Percentiles rank a stretch among this genome's conserved stretches.
phyloP scores from a whole-genome alignment of 2,888 invertebrate genomes.

The Drosophila melanosoma region DNA sequence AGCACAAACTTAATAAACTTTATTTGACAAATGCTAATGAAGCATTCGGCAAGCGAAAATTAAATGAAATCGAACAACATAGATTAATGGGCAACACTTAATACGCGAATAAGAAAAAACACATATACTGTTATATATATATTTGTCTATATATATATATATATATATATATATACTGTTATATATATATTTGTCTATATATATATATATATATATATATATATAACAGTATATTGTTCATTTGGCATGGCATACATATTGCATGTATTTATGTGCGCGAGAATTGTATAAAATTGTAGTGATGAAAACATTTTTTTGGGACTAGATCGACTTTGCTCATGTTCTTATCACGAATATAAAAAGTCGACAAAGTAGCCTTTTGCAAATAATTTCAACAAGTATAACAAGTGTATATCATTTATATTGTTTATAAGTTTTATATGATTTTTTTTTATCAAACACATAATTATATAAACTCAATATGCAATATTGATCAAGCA shows the following conservation, averaged over 20 bases:
- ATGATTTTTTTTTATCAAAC: background rate
- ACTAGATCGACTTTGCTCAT: background rate
- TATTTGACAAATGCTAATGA: slow-evolving; percentile 33
- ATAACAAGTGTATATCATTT: background rate
- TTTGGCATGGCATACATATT: background rate
- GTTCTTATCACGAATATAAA: background rate
- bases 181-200: background rate
- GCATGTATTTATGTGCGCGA: background rate
- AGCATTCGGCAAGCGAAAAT: slow-evolving; percentile 34
- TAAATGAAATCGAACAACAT: slow-evolving; percentile 33
- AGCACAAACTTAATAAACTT: slow-evolving; percentile 5
- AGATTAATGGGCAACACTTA: slow-evolving; percentile 11
- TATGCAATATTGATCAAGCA: background rate
- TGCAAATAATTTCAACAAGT: background rate
- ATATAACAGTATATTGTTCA: background rate
- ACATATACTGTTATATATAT: too few species aligned
- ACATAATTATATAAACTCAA: background rate
- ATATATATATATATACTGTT: background rate
- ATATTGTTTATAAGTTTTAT: background rate
- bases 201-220: background rate
- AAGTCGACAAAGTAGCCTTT: background rate
- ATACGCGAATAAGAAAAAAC: slow-evolving; percentile 5
- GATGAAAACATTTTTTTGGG: background rate
- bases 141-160: background rate
- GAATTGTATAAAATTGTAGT: background rate